phyloP scores from a whole-genome alignment of 2,113 vertebrate genomes.

The Nerophis lumbriciformis region DNA sequence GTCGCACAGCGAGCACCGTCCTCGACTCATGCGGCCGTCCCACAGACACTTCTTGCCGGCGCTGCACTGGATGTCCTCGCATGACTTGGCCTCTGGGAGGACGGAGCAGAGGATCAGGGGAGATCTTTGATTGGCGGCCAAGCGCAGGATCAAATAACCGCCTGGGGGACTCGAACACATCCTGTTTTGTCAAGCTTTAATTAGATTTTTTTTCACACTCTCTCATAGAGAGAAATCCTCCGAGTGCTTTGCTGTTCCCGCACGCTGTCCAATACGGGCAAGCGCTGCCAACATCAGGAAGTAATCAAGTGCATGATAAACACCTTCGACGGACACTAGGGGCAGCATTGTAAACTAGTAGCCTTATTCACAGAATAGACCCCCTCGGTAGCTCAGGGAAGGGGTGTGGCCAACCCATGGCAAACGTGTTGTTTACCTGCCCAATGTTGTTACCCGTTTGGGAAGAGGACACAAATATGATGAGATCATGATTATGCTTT shows the following conservation, averaged over 20 bases:
- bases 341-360: too few relatives aligned
- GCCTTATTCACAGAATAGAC: slow-evolving; percentile 3
- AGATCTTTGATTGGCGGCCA: slow-evolving; percentile 40
- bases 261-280: slow-evolving; percentile 53
- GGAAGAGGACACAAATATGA: too few relatives aligned
- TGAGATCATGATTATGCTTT: too few relatives aligned
- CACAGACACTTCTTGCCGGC: slow-evolving; percentile 92
- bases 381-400: slow-evolving; percentile 19
- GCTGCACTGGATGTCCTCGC: slow-evolving; percentile 94
- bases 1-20: slow-evolving; percentile 86
- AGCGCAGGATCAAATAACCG: slow-evolving; percentile 25
- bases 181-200: slow-evolving; percentile 28
- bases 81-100: slow-evolving; percentile 91
- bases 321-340: too few relatives aligned
- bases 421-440: too few relatives aligned
- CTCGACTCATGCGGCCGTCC: slow-evolving; percentile 89
- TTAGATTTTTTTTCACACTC: slow-evolving; percentile 22
- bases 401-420: too few relatives aligned
- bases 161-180: slow-evolving; percentile 11
- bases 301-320: slow-evolving; percentile 68
- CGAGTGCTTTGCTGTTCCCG: slow-evolving; percentile 31
- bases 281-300: slow-evolving; percentile 74
- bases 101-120: slow-evolving; percentile 27
- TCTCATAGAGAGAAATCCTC: slow-evolving; percentile 30
- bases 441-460: too few relatives aligned